Base-by-base conservation (phyloP, 2,888 invertebrate genomes). In the Volucella inanis region DNA sequence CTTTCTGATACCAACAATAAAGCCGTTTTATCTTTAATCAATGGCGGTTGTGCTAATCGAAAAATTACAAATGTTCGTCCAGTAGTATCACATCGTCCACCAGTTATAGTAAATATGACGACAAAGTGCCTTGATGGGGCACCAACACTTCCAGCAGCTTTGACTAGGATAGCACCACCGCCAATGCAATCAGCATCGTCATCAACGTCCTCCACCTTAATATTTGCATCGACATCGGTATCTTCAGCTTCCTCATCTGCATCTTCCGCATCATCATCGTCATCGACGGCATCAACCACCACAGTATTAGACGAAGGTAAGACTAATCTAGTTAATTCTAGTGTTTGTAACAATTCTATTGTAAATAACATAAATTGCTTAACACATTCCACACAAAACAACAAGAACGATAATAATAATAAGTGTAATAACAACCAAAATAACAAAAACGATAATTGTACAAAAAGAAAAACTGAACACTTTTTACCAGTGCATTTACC, bases 1-100 rank as follows among this genome's bases (percentile, higher is more conserved):
- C 39, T 76, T 90, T 49, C 87, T 15, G 50, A 47, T 59, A 39
- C 49, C 52, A 71, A 50, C 50, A 78, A 79, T 55, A 78, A 79
- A 77, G 67, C 77, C 47, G 68, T 59, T 18, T 12, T 86, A 45
- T 54, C 71, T n/a, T 15, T 78, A 31, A 81, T 91, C 14, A 91
- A 89, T 87, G 89, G 90, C 79, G 88, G 89, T 82, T 89, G 88
- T 75, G 88, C 74, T 12, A 89, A 89, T 81, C 89, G 92, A 18
- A 90, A 91, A 87, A 88, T 91, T 77, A 90, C 91, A 89, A 91
- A 90, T 89, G 91, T 91, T 41, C 90, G 92, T 84, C 92, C 91
- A 67, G 90, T 91, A 64, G 83, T 91, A 88, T 50, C 81, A 38
- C 90, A 77, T 88, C 89, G 38, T 87, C 89, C 88, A 39, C 87